A percentile compares a stretch with the other conserved stretches of the same genome.
Conservation (phyloP, 2,797 vertebrate species). For the Eulemur rubriventer region DNA sequence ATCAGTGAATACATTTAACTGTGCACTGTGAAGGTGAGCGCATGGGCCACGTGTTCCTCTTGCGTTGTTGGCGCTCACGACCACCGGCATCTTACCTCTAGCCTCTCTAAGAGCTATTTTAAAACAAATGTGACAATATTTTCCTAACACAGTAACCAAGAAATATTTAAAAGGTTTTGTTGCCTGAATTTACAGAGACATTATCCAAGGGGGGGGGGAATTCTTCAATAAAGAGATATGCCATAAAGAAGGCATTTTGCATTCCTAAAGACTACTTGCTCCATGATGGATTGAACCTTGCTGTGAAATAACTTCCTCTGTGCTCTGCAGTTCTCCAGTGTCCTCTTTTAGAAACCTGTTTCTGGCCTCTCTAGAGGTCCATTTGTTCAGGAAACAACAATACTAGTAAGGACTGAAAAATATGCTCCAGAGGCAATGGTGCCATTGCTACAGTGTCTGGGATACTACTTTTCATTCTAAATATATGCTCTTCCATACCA, state of each 20-base stretch:
- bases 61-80: constrained; percentile 32
- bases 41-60: background rate
- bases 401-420: background rate
- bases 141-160: constrained; percentile 21
- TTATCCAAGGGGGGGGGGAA: background rate
- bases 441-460: too few species aligned
- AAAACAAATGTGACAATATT: constrained; percentile 8
- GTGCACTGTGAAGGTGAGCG: background rate
- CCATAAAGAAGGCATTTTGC: background rate
- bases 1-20: constrained; percentile 45
- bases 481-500: background rate
- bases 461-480: background rate
- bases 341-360: background rate
- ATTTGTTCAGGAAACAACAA: background rate
- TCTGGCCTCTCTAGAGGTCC: background rate
- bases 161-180: constrained; percentile 61
- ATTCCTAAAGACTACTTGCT: constrained; percentile 46
- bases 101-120: constrained; percentile 49
- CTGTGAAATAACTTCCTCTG: background rate
- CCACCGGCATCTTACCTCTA: background rate
- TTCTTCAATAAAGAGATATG: background rate
- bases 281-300: background rate
- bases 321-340: background rate
- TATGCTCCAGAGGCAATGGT: background rate
- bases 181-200: constrained; percentile 55